Percentiles rank a stretch among this genome's conserved stretches.
Evolutionary conservation across 2,888 invertebrate genomes (phyloP).

Genomic region (Metacarcinus magister): DNA sequence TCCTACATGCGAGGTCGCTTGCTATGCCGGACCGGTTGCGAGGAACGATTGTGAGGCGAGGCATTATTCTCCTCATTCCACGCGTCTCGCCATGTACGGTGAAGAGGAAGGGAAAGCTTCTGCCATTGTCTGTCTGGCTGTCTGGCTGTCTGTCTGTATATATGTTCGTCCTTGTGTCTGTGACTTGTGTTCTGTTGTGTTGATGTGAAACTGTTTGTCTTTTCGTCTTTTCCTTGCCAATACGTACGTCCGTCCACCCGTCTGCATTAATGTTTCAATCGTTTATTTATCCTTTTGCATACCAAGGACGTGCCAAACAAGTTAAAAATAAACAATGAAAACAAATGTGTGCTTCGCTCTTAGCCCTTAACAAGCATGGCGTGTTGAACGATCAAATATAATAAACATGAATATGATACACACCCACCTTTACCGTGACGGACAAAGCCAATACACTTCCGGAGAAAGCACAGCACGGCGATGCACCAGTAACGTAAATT

Average conservation of each 20-base stretch:
- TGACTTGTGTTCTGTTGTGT: slow-evolving; percentile 30
- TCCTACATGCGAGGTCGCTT: background rate
- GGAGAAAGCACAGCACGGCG: background rate
- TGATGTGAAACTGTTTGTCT: background rate
- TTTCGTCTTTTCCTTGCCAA: background rate
- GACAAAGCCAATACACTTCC: background rate
- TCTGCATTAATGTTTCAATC: background rate
- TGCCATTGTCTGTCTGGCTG: slow-evolving; percentile 42
- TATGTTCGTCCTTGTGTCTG: slow-evolving; percentile 1
- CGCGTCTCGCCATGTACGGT: slow-evolving; percentile 16
- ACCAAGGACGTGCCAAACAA: background rate
- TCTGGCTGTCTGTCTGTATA: slow-evolving; percentile 40
- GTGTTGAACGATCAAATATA: background rate
- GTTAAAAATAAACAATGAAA: background rate
- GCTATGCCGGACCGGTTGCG: slow-evolving; percentile 9
- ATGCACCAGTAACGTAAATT: background rate
- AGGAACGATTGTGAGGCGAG: slow-evolving; percentile 13
- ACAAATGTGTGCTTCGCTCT: background rate
- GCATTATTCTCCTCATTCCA: slow-evolving; percentile 30
- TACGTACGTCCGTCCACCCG: background rate
- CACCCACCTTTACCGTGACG: background rate
- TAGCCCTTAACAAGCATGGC: background rate
- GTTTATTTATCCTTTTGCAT: background rate
- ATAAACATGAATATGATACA: slow-evolving; percentile 18
- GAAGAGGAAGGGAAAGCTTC: slow-evolving; percentile 6